phyloP scores from a whole-genome alignment of 2,888 invertebrate species.

The Steromphala cineraria region DNA sequence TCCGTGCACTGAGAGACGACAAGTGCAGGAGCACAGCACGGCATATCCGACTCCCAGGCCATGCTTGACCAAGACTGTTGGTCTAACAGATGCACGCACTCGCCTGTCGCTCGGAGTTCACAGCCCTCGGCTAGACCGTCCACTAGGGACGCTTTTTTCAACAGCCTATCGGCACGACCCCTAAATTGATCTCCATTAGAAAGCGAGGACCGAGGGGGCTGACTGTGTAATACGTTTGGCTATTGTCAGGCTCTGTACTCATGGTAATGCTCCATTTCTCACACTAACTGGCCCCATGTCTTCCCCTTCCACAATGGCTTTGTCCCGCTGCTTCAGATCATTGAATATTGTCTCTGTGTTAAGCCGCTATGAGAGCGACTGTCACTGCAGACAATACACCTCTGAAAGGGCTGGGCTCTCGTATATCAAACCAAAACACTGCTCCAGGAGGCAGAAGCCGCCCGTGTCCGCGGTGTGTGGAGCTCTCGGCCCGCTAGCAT shows the following conservation, averaged over 20 bases:
- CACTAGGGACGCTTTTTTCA: conserved; percentile 1
- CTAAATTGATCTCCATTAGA: conserved; percentile 12
- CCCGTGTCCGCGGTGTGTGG: too few species aligned
- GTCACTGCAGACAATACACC: neutral
- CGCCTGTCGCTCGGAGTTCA: too few species aligned
- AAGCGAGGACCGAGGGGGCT: neutral
- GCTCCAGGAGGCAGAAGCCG: too few species aligned
- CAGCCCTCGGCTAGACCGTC: neutral
- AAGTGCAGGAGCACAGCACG: too few species aligned
- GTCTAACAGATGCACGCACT: too few species aligned
- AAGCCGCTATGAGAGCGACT: neutral
- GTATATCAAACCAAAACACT: neutral
- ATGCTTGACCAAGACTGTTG: too few species aligned
- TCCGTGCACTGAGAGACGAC: too few species aligned
- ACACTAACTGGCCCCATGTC: neutral
- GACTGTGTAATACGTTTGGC: neutral
- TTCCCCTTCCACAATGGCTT: conserved; percentile 6
- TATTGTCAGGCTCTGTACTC: neutral
- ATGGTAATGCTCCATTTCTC: neutral
- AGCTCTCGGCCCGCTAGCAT: too few species aligned
- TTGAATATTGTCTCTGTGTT: neutral
- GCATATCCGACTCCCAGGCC: too few species aligned
- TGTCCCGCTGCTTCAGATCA: neutral
- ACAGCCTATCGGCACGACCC: neutral
- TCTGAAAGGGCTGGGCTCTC: neutral